Conservation (phyloP, 2,113 vertebrate species). For the Equus przewalskii region DNA sequence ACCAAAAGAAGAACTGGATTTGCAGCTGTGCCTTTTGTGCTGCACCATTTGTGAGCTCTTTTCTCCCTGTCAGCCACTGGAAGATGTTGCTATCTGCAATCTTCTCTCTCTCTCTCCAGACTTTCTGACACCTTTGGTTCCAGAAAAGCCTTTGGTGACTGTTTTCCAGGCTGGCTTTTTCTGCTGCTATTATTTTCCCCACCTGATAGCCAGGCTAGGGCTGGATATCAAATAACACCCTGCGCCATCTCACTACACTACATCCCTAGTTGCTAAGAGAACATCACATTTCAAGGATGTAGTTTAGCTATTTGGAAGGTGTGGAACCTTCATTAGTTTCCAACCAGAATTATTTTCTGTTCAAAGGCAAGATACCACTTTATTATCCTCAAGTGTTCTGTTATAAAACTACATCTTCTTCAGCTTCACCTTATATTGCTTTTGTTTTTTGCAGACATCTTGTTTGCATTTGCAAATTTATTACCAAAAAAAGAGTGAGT, state of each 20-base stretch:
- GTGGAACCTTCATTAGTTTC: constrained; percentile 20
- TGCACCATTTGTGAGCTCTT: not conserved
- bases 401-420: not conserved
- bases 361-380: constrained; percentile 58
- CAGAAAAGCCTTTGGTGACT: not conserved
- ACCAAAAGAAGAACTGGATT: not conserved
- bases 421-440: constrained; percentile 55
- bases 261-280: constrained; percentile 41
- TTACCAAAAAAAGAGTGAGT: not conserved
- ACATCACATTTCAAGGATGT: constrained; percentile 45
- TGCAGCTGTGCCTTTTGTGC: not conserved
- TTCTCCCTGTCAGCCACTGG: not conserved
- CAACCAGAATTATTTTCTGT: constrained; percentile 65
- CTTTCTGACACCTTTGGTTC: constrained; percentile 29
- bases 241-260: not conserved
- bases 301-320: constrained; percentile 54
- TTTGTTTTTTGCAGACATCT: constrained; percentile 15
- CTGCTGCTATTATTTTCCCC: not conserved
- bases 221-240: not conserved
- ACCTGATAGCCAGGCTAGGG: not conserved
- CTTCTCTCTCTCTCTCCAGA: constrained; percentile 10
- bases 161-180: constrained; percentile 20
- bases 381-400: not conserved
- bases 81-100: not conserved
- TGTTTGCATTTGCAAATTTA: constrained; percentile 69